Base-by-base conservation (phyloP, 2,888 invertebrate genomes). In the Nomada ferruginata region DNA sequence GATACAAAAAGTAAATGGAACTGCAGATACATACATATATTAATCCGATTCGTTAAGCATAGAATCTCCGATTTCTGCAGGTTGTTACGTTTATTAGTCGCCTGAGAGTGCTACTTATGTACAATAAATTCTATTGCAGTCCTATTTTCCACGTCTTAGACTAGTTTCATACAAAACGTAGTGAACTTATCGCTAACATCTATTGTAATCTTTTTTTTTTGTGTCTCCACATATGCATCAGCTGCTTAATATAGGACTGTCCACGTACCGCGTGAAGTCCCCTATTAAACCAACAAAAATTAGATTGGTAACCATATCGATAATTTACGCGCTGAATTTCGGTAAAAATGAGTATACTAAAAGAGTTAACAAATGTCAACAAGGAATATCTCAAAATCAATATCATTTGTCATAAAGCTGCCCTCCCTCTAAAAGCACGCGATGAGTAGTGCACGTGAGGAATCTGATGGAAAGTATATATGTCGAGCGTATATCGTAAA, bases 111-210 rank as follows among this genome's bases (percentile, higher is more conserved):
- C 60, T 68, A 73, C 82, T 65, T 84, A 79, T 86, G 52, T 78
- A 84, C 82, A 84, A 59, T 60, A 79, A 66, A 79, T 66, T 75
- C 71, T 77, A 82, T 55, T 80, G 76, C 74, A 78, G 66, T 74
- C 80, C 83, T 79, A 77, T 70, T 52, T 81, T 65, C 80, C 78
- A 75, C 71, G 53, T 71, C 87, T 90, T 90, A 90, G 86, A 90
- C 90, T 90, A 91, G 88, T 90, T 88, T 88, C 89, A 89, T 91
- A 91, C 82, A 91, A 91, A 89, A 89, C 82, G 77, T 57, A 76
- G 79, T 80, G 72, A 79, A 83, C 69, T 84, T 84, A 80, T 64
- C 68, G 60, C 83, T 86, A 85, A 80, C 61, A 57, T 68, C 80
- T 83, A 83, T 78, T 60, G 72, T 75, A 65, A 78, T 69, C 52